Evolutionary conservation across 1,140 invertebrate genomes (phyloP).

Genomic region (Dendrolimus punctatus): DNA sequence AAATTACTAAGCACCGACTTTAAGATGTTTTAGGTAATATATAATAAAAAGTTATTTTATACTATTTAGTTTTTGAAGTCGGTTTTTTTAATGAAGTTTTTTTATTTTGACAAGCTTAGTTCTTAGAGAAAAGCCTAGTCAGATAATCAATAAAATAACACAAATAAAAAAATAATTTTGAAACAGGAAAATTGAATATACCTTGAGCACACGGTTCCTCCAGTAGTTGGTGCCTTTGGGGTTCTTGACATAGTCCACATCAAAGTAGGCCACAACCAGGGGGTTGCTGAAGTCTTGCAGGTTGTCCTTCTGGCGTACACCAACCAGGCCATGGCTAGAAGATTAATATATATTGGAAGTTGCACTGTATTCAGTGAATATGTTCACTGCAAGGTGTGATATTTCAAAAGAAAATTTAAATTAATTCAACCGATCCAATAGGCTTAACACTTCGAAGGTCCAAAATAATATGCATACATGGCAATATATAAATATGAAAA

Average conservation of each 20-base stretch:
- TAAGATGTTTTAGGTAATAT: no score
- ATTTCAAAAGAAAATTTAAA: no score
- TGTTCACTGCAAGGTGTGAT: no score
- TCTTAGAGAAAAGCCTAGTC: background rate
- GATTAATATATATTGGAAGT: background rate
- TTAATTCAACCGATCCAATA: no score
- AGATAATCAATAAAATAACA: constrained; percentile 4
- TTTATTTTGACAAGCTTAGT: no score
- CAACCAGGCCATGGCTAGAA: constrained; percentile 90
- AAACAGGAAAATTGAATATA: constrained; percentile 17
- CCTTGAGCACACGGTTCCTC: constrained; percentile 96
- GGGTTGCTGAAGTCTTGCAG: constrained; percentile 90
- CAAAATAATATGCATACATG: background rate
- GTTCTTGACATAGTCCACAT: constrained; percentile 97
- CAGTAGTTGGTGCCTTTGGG: constrained; percentile 99
- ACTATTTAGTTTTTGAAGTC: no score
- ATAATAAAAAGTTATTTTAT: no score
- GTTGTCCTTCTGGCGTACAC: constrained; percentile 90
- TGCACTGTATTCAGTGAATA: no score
- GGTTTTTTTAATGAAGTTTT: no score
- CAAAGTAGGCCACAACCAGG: constrained; percentile 92
- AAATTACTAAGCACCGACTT: no score
- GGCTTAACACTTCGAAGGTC: no score
- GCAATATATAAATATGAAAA: background rate
- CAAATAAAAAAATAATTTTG: constrained; percentile 3